These are phyloP conservation scores for Drosophila paucipuncta DNA, from an alignment of 2,888 invertebrate species.

Conservation along the genomic window DNA sequence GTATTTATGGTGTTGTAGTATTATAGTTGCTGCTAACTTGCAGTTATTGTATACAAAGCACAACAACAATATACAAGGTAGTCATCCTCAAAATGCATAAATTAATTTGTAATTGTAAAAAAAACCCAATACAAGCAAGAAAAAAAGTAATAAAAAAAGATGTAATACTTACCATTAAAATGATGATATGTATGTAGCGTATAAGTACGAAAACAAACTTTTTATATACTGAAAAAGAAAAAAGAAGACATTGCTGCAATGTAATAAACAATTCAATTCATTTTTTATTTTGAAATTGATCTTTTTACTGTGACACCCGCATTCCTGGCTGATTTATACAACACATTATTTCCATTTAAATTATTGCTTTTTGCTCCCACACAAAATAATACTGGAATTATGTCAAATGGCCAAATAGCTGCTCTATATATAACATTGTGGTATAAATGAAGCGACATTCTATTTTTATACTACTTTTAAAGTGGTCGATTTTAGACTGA, in stretches of 20 bases:
- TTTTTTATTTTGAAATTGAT: constrained; percentile 52
- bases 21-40: constrained; percentile 27
- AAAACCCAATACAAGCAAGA: constrained; percentile 60
- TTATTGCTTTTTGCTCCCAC: not conserved
- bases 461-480: constrained; percentile 38
- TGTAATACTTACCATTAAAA: constrained; percentile 50
- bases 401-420: constrained; percentile 45
- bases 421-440: constrained; percentile 8
- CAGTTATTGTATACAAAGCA: constrained; percentile 34
- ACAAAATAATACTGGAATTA: constrained; percentile 23
- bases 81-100: constrained; percentile 60
- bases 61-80: constrained; percentile 34
- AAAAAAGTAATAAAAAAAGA: constrained; percentile 34
- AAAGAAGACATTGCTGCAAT: constrained; percentile 47
- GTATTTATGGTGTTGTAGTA: constrained; percentile 30
- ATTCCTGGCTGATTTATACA: not conserved
- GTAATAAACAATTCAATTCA: constrained; percentile 66
- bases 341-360: constrained; percentile 5
- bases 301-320: constrained; percentile 29
- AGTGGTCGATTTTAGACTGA: constrained; percentile 20
- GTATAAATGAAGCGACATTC: not conserved
- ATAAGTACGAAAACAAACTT: constrained; percentile 38
- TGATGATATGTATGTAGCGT: constrained; percentile 50
- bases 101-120: constrained; percentile 59
- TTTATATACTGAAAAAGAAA: constrained; percentile 40